phyloP scores from a whole-genome alignment of 2,888 invertebrate genomes.

The Diarsia dahlii region DNA sequence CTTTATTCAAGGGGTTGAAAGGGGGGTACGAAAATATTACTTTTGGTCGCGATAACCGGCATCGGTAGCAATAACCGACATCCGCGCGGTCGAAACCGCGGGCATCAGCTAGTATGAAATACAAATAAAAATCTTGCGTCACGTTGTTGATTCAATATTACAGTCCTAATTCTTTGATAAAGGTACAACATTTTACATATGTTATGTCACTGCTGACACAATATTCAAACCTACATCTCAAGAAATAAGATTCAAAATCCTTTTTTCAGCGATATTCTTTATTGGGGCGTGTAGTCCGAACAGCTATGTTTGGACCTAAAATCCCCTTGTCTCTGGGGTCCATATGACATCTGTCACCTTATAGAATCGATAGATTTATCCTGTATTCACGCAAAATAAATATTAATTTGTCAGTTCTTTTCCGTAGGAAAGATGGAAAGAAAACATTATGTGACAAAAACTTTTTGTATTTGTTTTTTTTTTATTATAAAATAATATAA shows the following conservation, averaged over 20 bases:
- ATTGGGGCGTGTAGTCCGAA: constrained; percentile 43
- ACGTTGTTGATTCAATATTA: background rate
- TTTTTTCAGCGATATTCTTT: constrained; percentile 24
- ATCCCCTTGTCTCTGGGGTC: constrained; percentile 31
- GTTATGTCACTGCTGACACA: background rate
- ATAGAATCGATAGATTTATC: constrained; percentile 20
- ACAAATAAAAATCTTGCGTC: no score
- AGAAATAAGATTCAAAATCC: constrained; percentile 12
- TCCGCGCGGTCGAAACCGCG: no score
- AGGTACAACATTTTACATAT: background rate
- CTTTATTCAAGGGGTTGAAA: no score
- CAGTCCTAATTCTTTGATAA: background rate
- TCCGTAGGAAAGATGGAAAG: background rate
- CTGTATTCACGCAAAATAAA: background rate
- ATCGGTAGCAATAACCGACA: no score
- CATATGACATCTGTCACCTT: constrained; percentile 29
- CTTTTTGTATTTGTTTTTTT: constrained; percentile 21
- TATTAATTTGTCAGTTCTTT: background rate
- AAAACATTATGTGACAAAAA: background rate
- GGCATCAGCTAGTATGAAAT: no score
- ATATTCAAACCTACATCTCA: background rate
- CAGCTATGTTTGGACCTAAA: constrained; percentile 25
- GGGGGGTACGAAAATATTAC: no score
- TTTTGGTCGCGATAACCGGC: no score
- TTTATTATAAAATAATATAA: background rate